These are phyloP conservation scores for Menidia menidia DNA, from an alignment of 2,797 vertebrate species.

Conservation along the genomic window DNA sequence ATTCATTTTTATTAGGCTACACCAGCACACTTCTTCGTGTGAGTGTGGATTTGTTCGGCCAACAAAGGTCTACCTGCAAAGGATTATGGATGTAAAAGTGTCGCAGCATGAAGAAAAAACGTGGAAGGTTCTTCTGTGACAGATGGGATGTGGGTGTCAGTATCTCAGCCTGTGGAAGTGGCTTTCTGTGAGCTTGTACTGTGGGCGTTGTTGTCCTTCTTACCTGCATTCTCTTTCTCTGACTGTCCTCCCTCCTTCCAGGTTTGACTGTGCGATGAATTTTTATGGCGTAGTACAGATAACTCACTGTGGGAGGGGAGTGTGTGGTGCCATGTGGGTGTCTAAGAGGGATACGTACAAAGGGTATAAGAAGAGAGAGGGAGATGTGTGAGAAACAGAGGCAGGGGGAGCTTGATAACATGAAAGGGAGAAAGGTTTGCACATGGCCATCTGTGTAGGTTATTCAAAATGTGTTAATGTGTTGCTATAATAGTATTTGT, in stretches of 20 bases:
- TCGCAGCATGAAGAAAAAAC: constrained; percentile 30
- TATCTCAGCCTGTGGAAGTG: constrained; percentile 54
- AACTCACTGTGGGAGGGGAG: constrained; percentile 36
- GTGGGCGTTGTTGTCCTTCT: constrained; percentile 56
- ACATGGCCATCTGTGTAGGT: constrained; percentile 34
- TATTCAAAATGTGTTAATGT: constrained; percentile 6
- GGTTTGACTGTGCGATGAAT: constrained; percentile 41
- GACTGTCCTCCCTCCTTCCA: constrained; percentile 13
- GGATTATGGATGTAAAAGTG: constrained; percentile 22
- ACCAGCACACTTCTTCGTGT: constrained; percentile 1
- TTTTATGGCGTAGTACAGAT: constrained; percentile 39
- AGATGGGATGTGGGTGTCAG: constrained; percentile 73
- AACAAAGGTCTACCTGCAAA: constrained; percentile 43
- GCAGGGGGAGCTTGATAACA: neutral
- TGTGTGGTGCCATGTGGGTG: constrained; percentile 46
- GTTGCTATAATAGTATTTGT: neutral
- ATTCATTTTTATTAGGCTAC: neutral
- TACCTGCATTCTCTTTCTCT: constrained; percentile 57
- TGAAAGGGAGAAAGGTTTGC: constrained; percentile 11
- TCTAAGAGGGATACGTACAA: constrained; percentile 39
- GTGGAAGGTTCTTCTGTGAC: constrained; percentile 62
- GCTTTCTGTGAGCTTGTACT: constrained; percentile 55
- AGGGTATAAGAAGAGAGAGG: constrained; percentile 23
- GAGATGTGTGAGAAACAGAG: constrained; percentile 25
- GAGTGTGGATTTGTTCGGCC: constrained; percentile 15